Evolutionary conservation across 2,888 invertebrate species (phyloP).

Genomic region (Epirrhoe tristata): DNA sequence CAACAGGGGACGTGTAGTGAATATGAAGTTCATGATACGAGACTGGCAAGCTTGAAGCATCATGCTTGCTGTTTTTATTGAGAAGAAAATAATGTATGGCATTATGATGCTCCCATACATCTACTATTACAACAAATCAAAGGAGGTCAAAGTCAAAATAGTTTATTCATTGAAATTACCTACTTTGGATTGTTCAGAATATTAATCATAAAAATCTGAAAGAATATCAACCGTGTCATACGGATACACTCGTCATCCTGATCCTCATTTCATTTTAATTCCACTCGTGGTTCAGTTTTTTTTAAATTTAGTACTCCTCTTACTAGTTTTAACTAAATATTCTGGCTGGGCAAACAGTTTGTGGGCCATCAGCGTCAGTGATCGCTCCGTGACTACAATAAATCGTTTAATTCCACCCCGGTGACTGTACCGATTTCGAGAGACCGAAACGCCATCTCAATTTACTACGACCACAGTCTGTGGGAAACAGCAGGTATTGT

Average conservation of each 20-base stretch:
- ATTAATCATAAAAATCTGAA: too few species aligned
- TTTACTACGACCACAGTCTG: constrained; percentile 60
- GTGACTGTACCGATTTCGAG: constrained; percentile 77
- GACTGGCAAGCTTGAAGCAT: constrained; percentile 39
- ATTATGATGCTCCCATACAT: not conserved
- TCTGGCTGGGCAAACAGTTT: constrained; percentile 60
- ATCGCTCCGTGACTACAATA: constrained; percentile 76
- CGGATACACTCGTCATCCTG: too few species aligned
- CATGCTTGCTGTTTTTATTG: constrained; percentile 17
- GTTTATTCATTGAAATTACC: too few species aligned
- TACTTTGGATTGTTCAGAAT: too few species aligned
- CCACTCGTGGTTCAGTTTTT: not conserved
- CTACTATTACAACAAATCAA: too few species aligned
- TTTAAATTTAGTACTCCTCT: not conserved
- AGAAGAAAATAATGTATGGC: not conserved
- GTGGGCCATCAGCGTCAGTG: constrained; percentile 48
- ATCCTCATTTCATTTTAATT: too few species aligned
- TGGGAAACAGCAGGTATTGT: not conserved
- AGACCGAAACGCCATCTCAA: constrained; percentile 72
- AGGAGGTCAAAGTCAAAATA: too few species aligned
- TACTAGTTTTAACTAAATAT: constrained; percentile 48
- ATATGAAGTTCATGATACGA: constrained; percentile 61
- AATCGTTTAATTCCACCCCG: constrained; percentile 81
- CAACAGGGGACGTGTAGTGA: constrained; percentile 74
- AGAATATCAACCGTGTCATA: too few species aligned